Evolutionary conservation across 2,888 invertebrate species (phyloP).

Genomic region (Cephus runcator): DNA sequence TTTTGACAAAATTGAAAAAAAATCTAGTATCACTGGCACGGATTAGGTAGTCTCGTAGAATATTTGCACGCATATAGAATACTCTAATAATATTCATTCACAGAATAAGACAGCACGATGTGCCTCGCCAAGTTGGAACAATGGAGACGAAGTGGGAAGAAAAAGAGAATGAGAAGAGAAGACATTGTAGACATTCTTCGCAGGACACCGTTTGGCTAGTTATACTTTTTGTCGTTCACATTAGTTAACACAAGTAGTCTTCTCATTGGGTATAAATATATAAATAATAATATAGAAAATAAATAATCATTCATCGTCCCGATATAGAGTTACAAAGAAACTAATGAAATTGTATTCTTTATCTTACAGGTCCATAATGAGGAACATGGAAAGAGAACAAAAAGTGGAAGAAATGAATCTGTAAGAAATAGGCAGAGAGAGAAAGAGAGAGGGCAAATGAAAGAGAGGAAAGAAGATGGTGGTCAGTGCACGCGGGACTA

Average conservation of each 20-base stretch:
- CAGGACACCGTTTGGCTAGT: background rate
- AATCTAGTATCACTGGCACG: background rate
- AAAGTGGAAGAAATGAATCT: background rate
- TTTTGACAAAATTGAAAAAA: background rate
- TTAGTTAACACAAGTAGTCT: background rate
- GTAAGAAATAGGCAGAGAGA: background rate
- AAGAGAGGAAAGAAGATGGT: conserved; percentile 16
- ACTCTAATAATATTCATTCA: background rate
- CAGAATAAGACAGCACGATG: background rate
- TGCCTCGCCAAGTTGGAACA: background rate
- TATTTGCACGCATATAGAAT: background rate
- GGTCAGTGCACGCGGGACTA: conserved; percentile 52
- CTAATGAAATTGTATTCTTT: background rate
- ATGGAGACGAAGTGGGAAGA: background rate
- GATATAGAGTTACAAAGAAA: background rate
- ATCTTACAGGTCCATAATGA: background rate
- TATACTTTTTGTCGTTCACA: background rate
- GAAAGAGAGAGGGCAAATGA: background rate
- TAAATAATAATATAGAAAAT: background rate
- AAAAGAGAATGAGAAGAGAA: background rate
- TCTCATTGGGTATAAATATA: background rate
- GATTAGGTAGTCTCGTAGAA: background rate
- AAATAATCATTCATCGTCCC: background rate
- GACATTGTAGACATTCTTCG: background rate
- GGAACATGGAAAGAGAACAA: background rate